Evolutionary conservation across 2,113 vertebrate species (phyloP), one percentile per base, ranked within the genome.

Genomic region (Phalacrocorax aristotelis): DNA sequence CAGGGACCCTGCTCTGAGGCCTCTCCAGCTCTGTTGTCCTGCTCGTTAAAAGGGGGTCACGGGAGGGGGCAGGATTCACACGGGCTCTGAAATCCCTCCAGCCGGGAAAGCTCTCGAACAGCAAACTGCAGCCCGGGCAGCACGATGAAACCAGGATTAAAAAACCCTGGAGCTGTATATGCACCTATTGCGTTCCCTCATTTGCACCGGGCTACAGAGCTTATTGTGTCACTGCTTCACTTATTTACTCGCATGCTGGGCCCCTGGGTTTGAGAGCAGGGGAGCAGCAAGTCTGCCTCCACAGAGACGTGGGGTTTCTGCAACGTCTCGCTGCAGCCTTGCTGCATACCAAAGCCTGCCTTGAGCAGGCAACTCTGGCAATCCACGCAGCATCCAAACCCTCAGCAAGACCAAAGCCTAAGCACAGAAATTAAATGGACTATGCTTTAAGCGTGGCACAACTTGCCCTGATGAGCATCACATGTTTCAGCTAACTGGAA

Each of bases 181-280:
- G 49, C 11, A 15, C 26, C 7, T 6, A 3, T 4, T 17, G 34
- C 34, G 15, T 5, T 30, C 25, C 61, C 40, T 10, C 13, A 3
- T 15, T 22, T 13, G 15, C 57, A n/a, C 13, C 11, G 11, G 68
- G 48, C 46, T 49, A 5, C n/a, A 7, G 61, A 57, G 27, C 27
- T 57, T 5, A 2, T 6, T 2, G 15, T 30, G 19, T 55, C 38
- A 7, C 55, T 5, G 2, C 40, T 21, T 36, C 2, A 1, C 8
- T 21, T 23, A 4, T 15, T 38, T 44, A 17, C 29, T 23, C 8
- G 29, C 34, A 9, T 4, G n/a, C 44, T 26, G 38, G 55, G 49
- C 36, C 25, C 7, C 18, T 16, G 36, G 34, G 44, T 21, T 14
- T 9, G 54, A 5, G 36, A 15, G 30, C 11, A 23, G 46, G 29